Percentiles rank a stretch among this genome's conserved stretches.
phyloP scores from a whole-genome alignment of 2,113 vertebrate species.

The Nipponia nippon region DNA sequence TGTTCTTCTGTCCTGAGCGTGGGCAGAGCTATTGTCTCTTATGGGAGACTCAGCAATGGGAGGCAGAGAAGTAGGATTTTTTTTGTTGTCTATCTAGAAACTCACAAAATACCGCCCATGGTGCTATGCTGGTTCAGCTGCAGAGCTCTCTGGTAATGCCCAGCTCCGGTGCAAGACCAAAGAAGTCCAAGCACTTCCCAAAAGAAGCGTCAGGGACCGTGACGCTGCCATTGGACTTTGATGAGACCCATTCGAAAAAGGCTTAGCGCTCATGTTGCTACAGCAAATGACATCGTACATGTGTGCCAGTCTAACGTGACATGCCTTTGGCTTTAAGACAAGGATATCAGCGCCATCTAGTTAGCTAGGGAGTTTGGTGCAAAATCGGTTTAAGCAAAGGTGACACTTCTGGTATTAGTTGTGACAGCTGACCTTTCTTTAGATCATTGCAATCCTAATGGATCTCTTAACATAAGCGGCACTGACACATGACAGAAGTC shows the following conservation, averaged over 20 bases:
- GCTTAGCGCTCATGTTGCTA: background rate
- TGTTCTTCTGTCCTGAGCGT: background rate
- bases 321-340: background rate
- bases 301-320: background rate
- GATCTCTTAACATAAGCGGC: constrained; percentile 59
- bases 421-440: constrained; percentile 73
- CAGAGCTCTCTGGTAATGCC: background rate
- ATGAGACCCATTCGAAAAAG: background rate
- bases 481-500: constrained; percentile 70
- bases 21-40: background rate
- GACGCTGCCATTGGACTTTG: background rate
- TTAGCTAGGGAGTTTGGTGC: constrained; percentile 54
- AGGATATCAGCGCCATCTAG: background rate
- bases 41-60: background rate
- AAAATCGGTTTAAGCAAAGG: constrained; percentile 55
- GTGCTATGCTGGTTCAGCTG: background rate
- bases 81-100: background rate
- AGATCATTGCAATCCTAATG: constrained; percentile 56
- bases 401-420: constrained; percentile 50
- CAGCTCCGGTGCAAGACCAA: background rate
- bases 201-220: background rate
- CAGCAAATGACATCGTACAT: background rate
- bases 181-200: background rate
- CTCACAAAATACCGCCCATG: background rate
- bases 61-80: background rate